phyloP scores from a whole-genome alignment of 2,888 invertebrate species.

The Trisateles emortualis region DNA sequence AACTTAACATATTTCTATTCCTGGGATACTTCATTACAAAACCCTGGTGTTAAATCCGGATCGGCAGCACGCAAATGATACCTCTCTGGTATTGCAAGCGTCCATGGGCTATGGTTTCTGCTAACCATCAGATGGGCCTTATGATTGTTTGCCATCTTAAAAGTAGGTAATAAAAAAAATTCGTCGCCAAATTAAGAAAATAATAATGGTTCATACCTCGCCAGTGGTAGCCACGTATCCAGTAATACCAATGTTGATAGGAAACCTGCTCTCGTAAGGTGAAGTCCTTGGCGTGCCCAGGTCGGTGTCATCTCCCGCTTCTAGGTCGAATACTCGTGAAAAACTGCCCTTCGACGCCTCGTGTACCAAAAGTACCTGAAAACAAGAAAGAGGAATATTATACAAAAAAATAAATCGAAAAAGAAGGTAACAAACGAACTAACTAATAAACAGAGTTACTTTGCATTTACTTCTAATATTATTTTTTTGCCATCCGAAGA shows the following conservation, averaged over 20 bases:
- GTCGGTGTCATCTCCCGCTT: constrained; percentile 95
- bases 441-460: no score
- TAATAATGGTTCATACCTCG: constrained; percentile 89
- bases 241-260: constrained; percentile 97
- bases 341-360: constrained; percentile 97
- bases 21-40: no score
- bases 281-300: constrained; percentile 93
- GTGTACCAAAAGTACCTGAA: constrained; percentile 94
- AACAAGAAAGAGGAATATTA: constrained; percentile 31
- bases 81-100: no score
- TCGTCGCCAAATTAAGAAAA: neutral
- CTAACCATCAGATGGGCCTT: no score
- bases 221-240: constrained; percentile 98
- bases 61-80: no score
- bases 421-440: neutral
- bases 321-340: constrained; percentile 97
- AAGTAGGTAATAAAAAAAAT: no score
- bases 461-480: no score
- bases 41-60: no score
- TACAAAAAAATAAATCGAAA: neutral
- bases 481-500: no score
- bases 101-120: no score
- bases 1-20: no score
- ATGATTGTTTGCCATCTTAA: no score
- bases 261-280: constrained; percentile 97